These are phyloP conservation scores for Acrocyrtus sp. DNA, from an alignment of 2,888 invertebrate genomes.

Conservation along the genomic window DNA sequence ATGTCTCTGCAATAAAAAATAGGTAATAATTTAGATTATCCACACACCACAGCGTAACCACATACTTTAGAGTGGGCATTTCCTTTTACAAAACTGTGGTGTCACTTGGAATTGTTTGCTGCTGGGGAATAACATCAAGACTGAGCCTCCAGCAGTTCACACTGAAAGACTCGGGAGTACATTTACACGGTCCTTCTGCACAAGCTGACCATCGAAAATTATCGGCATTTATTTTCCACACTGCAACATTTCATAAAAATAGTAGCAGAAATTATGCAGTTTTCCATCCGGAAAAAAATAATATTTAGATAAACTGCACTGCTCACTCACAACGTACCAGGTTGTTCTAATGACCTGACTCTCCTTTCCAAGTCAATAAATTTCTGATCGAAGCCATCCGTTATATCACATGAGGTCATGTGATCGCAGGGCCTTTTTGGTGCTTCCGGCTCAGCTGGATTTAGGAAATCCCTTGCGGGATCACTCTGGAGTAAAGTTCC, in stretches of 20 bases:
- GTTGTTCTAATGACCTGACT: conserved; percentile 58
- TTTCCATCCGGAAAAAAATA: too few species aligned
- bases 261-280: too few species aligned
- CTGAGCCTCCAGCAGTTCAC: conserved; percentile 56
- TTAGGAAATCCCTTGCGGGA: too few species aligned
- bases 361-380: conserved; percentile 27
- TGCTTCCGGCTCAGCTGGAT: background rate
- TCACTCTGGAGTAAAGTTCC: too few species aligned
- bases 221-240: conserved; percentile 55
- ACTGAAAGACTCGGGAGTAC: conserved; percentile 49
- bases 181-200: conserved; percentile 56
- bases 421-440: conserved; percentile 14
- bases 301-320: too few species aligned
- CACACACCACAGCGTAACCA: background rate
- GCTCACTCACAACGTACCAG: too few species aligned
- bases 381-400: conserved; percentile 24
- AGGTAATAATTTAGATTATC: conserved; percentile 7
- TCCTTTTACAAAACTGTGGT: conserved; percentile 51
- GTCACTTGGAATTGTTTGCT: conserved; percentile 58
- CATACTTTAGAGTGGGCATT: background rate
- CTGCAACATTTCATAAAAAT: too few species aligned
- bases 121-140: conserved; percentile 48
- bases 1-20: conserved; percentile 74
- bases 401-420: conserved; percentile 36
- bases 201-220: conserved; percentile 59